phyloP scores from a whole-genome alignment of 2,797 vertebrate genomes.

The Ibycter americanus region DNA sequence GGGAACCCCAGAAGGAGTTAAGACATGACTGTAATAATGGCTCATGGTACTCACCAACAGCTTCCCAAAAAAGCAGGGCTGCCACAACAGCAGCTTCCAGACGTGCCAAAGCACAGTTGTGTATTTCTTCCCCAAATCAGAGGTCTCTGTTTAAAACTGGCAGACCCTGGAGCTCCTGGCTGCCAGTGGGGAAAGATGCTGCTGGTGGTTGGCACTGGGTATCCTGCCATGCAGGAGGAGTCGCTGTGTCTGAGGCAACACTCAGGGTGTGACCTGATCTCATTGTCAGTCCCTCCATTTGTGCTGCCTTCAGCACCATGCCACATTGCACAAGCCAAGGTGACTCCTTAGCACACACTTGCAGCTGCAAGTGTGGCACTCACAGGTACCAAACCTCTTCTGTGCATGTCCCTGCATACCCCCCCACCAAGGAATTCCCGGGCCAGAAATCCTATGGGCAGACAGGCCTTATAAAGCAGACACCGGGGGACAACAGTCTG shows the following conservation, averaged over 20 bases:
- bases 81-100: neutral
- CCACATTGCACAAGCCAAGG: neutral
- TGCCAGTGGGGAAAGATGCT: neutral
- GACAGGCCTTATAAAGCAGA: accelerated
- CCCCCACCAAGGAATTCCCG: neutral
- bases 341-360: neutral
- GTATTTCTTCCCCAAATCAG: neutral
- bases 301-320: neutral
- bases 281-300: accelerated
- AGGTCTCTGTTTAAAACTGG: accelerated
- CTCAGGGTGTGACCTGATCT: neutral
- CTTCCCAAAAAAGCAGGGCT: neutral
- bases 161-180: neutral
- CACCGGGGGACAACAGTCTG: accelerated
- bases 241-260: neutral
- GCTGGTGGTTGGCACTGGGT: neutral
- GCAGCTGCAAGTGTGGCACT: neutral
- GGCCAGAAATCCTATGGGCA: accelerated
- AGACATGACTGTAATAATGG: neutral
- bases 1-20: neutral
- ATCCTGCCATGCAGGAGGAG: accelerated
- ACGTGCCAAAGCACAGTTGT: neutral
- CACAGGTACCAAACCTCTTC: neutral
- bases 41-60: neutral
- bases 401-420: accelerated